phyloP scores from a whole-genome alignment of 2,888 invertebrate species.

The Portevinia maculata region DNA sequence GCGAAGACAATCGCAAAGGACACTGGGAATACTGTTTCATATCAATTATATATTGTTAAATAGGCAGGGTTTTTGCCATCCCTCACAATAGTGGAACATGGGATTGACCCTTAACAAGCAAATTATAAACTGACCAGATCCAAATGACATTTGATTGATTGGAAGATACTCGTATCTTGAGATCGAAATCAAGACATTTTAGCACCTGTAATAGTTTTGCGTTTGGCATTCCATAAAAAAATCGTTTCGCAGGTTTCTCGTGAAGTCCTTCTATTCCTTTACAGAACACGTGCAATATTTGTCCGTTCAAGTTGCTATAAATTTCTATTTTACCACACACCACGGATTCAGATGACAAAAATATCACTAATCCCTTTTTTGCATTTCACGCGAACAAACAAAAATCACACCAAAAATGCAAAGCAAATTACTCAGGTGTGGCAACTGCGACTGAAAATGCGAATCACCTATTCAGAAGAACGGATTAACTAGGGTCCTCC shows the following conservation, averaged over 20 bases:
- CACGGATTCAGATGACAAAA: not conserved
- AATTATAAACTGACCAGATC: slow-evolving; percentile 62
- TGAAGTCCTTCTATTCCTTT: not conserved
- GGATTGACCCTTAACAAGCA: slow-evolving; percentile 36
- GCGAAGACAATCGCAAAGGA: slow-evolving; percentile 34
- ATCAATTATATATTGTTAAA: slow-evolving; percentile 63
- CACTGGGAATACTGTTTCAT: slow-evolving; percentile 49
- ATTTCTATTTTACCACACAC: slow-evolving; percentile 26
- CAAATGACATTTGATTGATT: slow-evolving; percentile 57
- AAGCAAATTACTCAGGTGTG: slow-evolving; percentile 49
- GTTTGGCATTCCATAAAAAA: not conserved
- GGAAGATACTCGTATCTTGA: not conserved
- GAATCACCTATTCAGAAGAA: slow-evolving; percentile 26
- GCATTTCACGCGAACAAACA: slow-evolving; percentile 25
- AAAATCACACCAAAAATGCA: slow-evolving; percentile 31
- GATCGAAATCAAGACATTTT: too few species aligned
- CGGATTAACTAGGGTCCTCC: slow-evolving; percentile 42
- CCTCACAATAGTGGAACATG: slow-evolving; percentile 41
- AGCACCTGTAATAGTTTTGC: too few species aligned
- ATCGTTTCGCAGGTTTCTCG: not conserved
- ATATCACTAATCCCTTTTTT: slow-evolving; percentile 34
- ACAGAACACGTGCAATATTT: too few species aligned
- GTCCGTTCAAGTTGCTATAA: not conserved
- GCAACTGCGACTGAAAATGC: slow-evolving; percentile 33
- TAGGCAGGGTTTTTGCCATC: slow-evolving; percentile 20